A percentile compares a stretch with the other conserved stretches of the same genome.
Conservation (phyloP, 2,888 invertebrate species). For the Abrostola triplasia region DNA sequence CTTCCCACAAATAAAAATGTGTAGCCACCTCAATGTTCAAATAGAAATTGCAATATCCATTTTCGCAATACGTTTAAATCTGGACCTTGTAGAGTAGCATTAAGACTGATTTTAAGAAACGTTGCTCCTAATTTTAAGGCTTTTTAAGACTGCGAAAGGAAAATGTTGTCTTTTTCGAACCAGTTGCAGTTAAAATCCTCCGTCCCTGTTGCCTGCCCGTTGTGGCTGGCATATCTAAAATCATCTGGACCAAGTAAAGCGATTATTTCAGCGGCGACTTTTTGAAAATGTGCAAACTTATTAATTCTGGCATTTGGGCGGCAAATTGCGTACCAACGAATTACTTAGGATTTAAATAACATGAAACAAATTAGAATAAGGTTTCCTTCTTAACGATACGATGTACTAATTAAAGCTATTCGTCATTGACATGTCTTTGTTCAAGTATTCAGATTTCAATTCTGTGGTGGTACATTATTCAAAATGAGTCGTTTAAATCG, state of each 20-base stretch:
- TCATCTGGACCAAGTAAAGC: constrained; percentile 86
- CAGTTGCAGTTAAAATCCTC: constrained; percentile 86
- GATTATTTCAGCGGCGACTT: constrained; percentile 79
- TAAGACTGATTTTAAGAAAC: constrained; percentile 60
- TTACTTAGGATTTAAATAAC: constrained; percentile 51
- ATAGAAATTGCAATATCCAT: constrained; percentile 84
- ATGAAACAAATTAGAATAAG: constrained; percentile 39
- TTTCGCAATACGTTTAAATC: constrained; percentile 63
- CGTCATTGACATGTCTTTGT: neutral
- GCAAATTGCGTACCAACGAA: constrained; percentile 66
- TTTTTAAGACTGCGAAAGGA: constrained; percentile 64
- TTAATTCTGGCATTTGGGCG: constrained; percentile 74
- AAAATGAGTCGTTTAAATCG: no score
- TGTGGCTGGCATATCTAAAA: constrained; percentile 82
- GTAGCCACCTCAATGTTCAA: constrained; percentile 84
- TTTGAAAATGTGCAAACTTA: constrained; percentile 84
- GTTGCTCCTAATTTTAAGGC: constrained; percentile 60
- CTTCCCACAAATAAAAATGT: constrained; percentile 86
- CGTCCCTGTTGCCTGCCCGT: constrained; percentile 80
- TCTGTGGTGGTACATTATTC: no score
- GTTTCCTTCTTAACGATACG: constrained; percentile 21
- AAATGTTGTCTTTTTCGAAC: constrained; percentile 88
- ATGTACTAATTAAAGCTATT: constrained; percentile 12
- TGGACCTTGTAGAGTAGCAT: constrained; percentile 57
- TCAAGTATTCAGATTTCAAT: neutral